Evolutionary conservation across 2,113 vertebrate species (phyloP), one percentile per base, ranked within the genome.

Genomic region (Pangasianodon gigas): DNA sequence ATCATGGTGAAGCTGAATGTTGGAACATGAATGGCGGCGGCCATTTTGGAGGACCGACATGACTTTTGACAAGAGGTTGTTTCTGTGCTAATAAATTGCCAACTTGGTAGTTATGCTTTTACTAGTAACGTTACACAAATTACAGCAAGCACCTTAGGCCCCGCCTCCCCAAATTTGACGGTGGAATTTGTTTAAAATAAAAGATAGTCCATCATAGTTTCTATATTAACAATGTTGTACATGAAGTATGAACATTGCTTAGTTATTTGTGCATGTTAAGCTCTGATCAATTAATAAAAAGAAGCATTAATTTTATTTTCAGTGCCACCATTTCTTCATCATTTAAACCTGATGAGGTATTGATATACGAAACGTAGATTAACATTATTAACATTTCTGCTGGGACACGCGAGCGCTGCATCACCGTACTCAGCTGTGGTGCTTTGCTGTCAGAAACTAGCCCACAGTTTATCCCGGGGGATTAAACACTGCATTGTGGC

Each of bases 381-480:
- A 1, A 10, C 65, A 69, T n/a, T 54, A 84, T 13, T 84, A 21
- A 62, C 0, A 75, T 69, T 52, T 52, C 18, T 46, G 8, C 14
- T 13, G 14, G 3, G 4, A 86, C 60, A 86, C 26, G 32, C 32
- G 60, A 1, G 14, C 24, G 16, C 86, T 9, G 48, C 0, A n/a
- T 44, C 18, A 75, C 24, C n/a, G 54, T 26, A 16, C 44, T 46
- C 65, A 51, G 71, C 60, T 29, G 51, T 56, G 32, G 91, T 91
- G 93, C 92, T 93, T 84, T 85, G 90, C 92, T 94, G 91, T 93
- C 92, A 93, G 81, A 93, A 92, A 74, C 8, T 9, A 37, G 82
- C 71, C 89, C 44, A 92, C 67, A 54, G 90, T 93, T 95, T 93
- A 95, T 95, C 95, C 92, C 52, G 58, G 29, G 90, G 92, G 89